Base-by-base conservation (phyloP, 2,888 invertebrate species). In the Ophraella communa region DNA sequence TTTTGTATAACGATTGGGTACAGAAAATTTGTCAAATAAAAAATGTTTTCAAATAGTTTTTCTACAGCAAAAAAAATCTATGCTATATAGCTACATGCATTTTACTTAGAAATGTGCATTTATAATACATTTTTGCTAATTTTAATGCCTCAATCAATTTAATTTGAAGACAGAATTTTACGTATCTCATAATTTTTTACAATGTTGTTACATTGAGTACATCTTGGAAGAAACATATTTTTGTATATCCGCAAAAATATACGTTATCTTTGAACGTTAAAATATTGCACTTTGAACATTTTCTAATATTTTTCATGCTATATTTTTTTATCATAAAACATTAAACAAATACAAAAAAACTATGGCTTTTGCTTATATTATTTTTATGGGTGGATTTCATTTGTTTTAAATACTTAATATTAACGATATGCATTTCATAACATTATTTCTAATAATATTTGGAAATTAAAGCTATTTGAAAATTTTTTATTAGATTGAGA, bases 21-120 rank as follows among this genome's bases (percentile, higher is more conserved):
- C 68, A 70, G 69, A 73, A 74, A 74, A 69, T 71, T 71, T 39
- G 71, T 70, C 67, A 64, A 67, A 66, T 70, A 73, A 74, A 71
- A 71, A 70, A 66, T 70, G n/a, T 58, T 58, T 51, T 58, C 51
- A 51, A 70, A 75, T 75, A 72, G 74, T 74, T 64, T 61, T 70
- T 75, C 76, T 77, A 77, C 76, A 72, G 76, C 75, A 77, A 79
- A 78, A 76, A n/a, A 78, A 78, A 77, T 75, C 77, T 78, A 77
- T 77, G 72, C 74, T 75, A 75, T 73, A 71, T 71, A 73, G 74
- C 80, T 81, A 81, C 79, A 79, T 80, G 78, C 78, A 76, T 75
- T 72, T 80, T 79, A 77, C 78, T 81, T 80, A 81, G 80, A 81
- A 81, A 81, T 81, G 81, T 81, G 81, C 81, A 79, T 79, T 71